Percentiles rank a stretch among this genome's conserved stretches.
These are phyloP conservation scores for Patella depressa DNA, from an alignment of 2,888 invertebrate species.

Conservation along the genomic window DNA sequence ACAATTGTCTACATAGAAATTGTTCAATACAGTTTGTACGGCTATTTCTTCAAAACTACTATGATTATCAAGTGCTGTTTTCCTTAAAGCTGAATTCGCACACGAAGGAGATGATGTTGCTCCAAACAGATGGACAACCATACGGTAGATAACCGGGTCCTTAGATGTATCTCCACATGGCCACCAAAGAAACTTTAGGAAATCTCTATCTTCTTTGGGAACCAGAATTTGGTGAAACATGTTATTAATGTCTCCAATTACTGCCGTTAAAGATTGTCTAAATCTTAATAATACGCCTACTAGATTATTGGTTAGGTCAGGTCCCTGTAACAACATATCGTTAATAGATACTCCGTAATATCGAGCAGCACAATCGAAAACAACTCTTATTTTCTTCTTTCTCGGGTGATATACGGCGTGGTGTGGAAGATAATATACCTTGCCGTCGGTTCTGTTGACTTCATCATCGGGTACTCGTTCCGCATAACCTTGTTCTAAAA, in stretches of 20 bases:
- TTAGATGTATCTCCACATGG: not conserved
- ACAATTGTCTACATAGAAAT: constrained; percentile 33
- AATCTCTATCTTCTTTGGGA: constrained; percentile 28
- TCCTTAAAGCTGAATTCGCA: constrained; percentile 19
- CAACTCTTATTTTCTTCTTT: too few species aligned
- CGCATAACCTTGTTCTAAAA: constrained; percentile 25
- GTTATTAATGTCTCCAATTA: constrained; percentile 39
- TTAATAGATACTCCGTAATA: constrained; percentile 39
- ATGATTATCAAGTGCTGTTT: constrained; percentile 8
- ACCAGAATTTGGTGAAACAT: constrained; percentile 38
- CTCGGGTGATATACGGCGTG: too few species aligned
- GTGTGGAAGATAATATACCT: constrained; percentile 32
- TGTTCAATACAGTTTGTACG: constrained; percentile 16
- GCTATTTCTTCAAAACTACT: not conserved
- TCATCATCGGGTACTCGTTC: constrained; percentile 19
- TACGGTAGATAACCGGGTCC: not conserved
- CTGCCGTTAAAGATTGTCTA: constrained; percentile 35
- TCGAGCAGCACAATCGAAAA: too few species aligned
- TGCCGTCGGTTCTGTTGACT: constrained; percentile 16
- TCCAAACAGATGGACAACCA: constrained; percentile 23
- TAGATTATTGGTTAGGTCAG: constrained; percentile 41
- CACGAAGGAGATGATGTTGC: constrained; percentile 19
- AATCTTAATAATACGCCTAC: constrained; percentile 40
- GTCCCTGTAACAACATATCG: constrained; percentile 36
- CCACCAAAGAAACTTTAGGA: constrained; percentile 39